Percentiles rank a stretch among this genome's conserved stretches.
Evolutionary conservation across 2,888 invertebrate species (phyloP).

Genomic region (Drosophila cognata): DNA sequence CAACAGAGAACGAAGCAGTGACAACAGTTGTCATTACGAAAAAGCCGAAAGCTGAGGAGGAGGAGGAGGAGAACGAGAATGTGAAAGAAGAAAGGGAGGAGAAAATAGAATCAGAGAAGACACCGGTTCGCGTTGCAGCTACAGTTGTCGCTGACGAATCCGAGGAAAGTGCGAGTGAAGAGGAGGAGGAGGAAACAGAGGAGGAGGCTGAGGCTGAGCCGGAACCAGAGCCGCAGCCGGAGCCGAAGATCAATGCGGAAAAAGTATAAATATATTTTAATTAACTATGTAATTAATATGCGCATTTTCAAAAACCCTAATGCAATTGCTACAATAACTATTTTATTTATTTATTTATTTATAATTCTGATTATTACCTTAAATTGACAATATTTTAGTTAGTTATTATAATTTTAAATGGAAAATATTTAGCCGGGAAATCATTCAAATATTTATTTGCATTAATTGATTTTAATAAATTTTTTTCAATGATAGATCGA

Average conservation of each 20-base stretch:
- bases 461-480: background rate
- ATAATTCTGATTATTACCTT: background rate
- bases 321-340: background rate
- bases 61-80: background rate
- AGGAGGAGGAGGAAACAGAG: slow-evolving; percentile 17
- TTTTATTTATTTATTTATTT: background rate
- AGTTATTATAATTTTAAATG: background rate
- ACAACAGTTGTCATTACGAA: background rate
- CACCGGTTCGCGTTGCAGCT: background rate
- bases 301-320: slow-evolving; percentile 1
- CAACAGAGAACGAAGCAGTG: slow-evolving; percentile 3
- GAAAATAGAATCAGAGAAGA: background rate
- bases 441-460: background rate
- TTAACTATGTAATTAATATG: slow-evolving; percentile 1
- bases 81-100: background rate
- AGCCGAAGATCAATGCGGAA: slow-evolving; percentile 12
- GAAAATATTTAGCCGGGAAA: background rate
- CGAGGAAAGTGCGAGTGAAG: slow-evolving; percentile 21
- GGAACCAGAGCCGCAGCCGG: background rate
- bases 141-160: slow-evolving; percentile 8
- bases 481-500: slow-evolving; percentile 21
- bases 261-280: slow-evolving; percentile 27
- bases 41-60: background rate
- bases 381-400: background rate
- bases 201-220: background rate